A percentile compares a stretch with the other conserved stretches of the same genome.
Evolutionary conservation across 1,140 invertebrate genomes (phyloP).

Genomic region (Anastrepha obliqua): DNA sequence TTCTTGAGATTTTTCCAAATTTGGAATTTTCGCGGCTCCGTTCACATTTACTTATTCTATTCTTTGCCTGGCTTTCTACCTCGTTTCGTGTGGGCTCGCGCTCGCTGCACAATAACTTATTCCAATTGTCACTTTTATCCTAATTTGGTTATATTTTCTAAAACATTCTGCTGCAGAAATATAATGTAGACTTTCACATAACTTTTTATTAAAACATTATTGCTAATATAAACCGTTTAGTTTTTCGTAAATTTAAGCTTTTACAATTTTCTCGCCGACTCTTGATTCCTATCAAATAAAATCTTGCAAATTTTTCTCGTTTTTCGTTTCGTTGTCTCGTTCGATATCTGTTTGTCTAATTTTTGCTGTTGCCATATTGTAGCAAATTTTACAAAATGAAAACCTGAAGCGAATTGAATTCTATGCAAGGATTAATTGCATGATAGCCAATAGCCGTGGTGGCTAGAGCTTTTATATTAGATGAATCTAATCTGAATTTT

Average conservation of each 20-base stretch:
- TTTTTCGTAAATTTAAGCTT: constrained; percentile 9
- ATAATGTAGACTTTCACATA: background rate
- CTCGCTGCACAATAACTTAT: constrained; percentile 12
- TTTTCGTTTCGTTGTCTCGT: constrained; percentile 53
- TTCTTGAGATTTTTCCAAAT: constrained; percentile 43
- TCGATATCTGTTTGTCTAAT: constrained; percentile 15
- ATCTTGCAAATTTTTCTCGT: constrained; percentile 45
- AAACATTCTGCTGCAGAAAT: background rate
- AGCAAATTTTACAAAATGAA: background rate
- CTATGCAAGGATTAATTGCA: no score
- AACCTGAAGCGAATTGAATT: no score
- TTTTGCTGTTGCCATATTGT: constrained; percentile 1
- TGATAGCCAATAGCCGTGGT: no score
- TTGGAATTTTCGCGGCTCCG: constrained; percentile 48
- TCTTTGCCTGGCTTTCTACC: constrained; percentile 39
- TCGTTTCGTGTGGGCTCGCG: constrained; percentile 45
- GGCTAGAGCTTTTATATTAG: no score
- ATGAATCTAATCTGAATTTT: no score
- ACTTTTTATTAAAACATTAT: constrained; percentile 29
- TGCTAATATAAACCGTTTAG: background rate
- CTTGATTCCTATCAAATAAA: constrained; percentile 48
- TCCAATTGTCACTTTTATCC: constrained; percentile 48
- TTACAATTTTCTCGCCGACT: constrained; percentile 23
- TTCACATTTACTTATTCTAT: constrained; percentile 36
- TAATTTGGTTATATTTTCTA: constrained; percentile 43